Conservation (phyloP, 35 echinoderm and acorn worm genomes). For the Amphiura filiformis region DNA sequence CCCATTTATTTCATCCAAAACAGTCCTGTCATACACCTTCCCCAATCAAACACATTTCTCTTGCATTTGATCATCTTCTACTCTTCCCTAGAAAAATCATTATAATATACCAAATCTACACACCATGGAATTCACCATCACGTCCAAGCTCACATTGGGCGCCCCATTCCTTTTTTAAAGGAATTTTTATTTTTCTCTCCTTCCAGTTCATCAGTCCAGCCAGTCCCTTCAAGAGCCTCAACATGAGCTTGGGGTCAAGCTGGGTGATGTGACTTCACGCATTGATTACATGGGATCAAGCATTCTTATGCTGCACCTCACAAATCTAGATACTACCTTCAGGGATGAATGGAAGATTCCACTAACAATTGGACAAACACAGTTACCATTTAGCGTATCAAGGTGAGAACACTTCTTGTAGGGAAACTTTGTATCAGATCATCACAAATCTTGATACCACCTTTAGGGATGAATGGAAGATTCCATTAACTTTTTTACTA, state of each 20-base stretch:
- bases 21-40: no score
- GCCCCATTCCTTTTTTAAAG: no score
- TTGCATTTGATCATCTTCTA: no score
- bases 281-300: slow-evolving; percentile 99
- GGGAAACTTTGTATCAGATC: slow-evolving; percentile 54
- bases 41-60: no score
- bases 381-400: slow-evolving; percentile 4
- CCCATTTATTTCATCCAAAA: no score
- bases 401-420: neutral
- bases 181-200: neutral
- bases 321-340: slow-evolving; percentile 41
- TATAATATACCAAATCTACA: no score
- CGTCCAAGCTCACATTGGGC: no score
- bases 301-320: slow-evolving; percentile 65
- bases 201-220: slow-evolving; percentile 52
- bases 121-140: no score
- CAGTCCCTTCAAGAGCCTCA: slow-evolving; percentile 73
- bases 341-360: slow-evolving; percentile 88
- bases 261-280: slow-evolving; percentile 51
- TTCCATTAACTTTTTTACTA: neutral
- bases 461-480: slow-evolving; percentile 84
- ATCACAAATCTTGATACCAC: slow-evolving; percentile 55
- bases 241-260: slow-evolving; percentile 59
- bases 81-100: no score
- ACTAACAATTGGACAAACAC: neutral